Percentiles rank a stretch among this genome's conserved stretches.
phyloP scores from a whole-genome alignment of 2,113 vertebrate genomes.

The Calypte anna region DNA sequence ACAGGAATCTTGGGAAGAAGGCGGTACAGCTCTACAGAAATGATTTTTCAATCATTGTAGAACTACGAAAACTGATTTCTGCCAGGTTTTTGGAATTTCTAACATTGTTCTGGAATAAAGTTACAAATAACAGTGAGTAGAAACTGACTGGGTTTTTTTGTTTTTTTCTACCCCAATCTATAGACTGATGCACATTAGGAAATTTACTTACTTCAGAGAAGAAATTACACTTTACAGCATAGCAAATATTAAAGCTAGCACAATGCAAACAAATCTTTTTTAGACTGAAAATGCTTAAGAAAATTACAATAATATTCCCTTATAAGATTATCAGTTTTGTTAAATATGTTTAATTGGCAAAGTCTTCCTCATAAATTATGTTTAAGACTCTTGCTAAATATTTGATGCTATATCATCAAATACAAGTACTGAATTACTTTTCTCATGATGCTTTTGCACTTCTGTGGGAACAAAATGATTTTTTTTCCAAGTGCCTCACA shows the following conservation, averaged over 20 bases:
- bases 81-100: not conserved
- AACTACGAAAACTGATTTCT: not conserved
- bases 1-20: not conserved
- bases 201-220: not conserved
- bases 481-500: slow-evolving; percentile 46
- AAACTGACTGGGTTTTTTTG: not conserved
- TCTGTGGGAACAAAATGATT: slow-evolving; percentile 57
- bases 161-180: not conserved
- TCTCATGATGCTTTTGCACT: slow-evolving; percentile 17
- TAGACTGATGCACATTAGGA: not conserved
- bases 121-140: not conserved
- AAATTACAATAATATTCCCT: not conserved
- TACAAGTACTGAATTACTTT: slow-evolving; percentile 26
- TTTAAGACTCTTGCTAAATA: not conserved
- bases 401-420: not conserved
- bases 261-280: not conserved
- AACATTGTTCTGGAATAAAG: not conserved
- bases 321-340: not conserved
- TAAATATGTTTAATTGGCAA: not conserved
- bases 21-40: not conserved
- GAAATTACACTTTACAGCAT: not conserved
- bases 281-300: not conserved
- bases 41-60: not conserved
- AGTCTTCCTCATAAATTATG: not conserved
- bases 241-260: slow-evolving; percentile 6